Conservation (phyloP, 1,140 invertebrate species). For the Drosophila punjabiensis region DNA sequence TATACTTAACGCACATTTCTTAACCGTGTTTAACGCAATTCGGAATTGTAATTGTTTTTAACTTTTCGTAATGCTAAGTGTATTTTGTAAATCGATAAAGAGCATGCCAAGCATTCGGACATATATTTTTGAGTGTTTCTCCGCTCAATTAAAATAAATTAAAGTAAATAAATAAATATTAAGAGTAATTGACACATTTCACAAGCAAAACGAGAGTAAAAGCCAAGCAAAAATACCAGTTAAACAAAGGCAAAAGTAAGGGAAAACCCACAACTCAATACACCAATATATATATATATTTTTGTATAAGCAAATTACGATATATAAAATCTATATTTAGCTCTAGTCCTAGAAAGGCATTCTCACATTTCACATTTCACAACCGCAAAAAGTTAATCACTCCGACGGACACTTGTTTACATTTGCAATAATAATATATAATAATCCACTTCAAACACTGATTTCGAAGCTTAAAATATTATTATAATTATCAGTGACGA, state of each 20-base stretch:
- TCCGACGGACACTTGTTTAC: conserved; percentile 68
- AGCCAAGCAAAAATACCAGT: conserved; percentile 38
- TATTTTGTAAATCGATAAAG: conserved; percentile 55
- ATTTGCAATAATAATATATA: conserved; percentile 61
- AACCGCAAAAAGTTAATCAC: conserved; percentile 49
- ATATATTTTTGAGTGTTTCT: conserved; percentile 74
- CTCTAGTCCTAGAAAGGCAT: conserved; percentile 55
- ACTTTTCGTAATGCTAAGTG: conserved; percentile 42
- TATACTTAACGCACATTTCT: conserved; percentile 58
- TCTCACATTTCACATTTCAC: conserved; percentile 38
- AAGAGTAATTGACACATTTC: conserved; percentile 67
- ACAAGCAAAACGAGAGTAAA: conserved; percentile 17
- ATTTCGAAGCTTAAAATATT: conserved; percentile 51
- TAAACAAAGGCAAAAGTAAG: conserved; percentile 43
- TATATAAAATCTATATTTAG: conserved; percentile 63
- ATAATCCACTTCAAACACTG: conserved; percentile 51
- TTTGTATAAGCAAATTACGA: conserved; percentile 69
- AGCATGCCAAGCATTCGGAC: conserved; percentile 79
- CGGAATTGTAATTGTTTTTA: conserved; percentile 42
- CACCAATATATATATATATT: conserved; percentile 54
- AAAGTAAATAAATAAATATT: conserved; percentile 15
- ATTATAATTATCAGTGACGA: conserved; percentile 50
- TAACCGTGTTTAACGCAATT: conserved; percentile 32
- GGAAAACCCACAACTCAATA: conserved; percentile 27
- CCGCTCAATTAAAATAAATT: conserved; percentile 55